Percentiles rank a stretch among this genome's conserved stretches.
Conservation (phyloP, 1,140 invertebrate species). For the Palaemon carinicauda region DNA sequence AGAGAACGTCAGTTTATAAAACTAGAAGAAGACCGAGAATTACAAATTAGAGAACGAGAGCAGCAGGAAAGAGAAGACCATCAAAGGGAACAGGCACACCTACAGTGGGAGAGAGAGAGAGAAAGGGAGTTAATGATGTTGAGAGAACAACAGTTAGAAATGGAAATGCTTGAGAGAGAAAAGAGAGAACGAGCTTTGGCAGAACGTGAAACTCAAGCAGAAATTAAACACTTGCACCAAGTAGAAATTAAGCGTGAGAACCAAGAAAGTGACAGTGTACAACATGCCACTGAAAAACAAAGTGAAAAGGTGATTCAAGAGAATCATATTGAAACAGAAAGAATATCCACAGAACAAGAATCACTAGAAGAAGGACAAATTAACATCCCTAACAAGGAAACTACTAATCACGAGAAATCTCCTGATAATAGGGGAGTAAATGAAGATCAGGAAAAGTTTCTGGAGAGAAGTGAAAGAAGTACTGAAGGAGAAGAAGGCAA, state of each 20-base stretch:
- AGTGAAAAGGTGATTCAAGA: no score
- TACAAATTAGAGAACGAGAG: background rate
- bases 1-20: background rate
- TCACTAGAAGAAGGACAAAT: background rate
- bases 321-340: background rate
- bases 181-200: no score
- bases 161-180: background rate
- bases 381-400: background rate
- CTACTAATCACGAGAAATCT: background rate
- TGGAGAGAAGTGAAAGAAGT: background rate
- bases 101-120: background rate
- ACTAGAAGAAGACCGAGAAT: background rate
- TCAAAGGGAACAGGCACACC: slow-evolving; percentile 12
- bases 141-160: background rate
- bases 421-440: background rate
- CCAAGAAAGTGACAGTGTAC: no score
- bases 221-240: background rate
- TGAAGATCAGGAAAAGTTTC: slow-evolving; percentile 4
- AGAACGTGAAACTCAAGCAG: background rate
- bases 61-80: slow-evolving; percentile 2
- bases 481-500: background rate
- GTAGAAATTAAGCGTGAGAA: no score
- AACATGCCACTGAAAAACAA: no score
- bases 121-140: background rate
- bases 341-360: background rate